Conservation (phyloP, 2,797 vertebrate genomes). For the Glossophaga mutica region DNA sequence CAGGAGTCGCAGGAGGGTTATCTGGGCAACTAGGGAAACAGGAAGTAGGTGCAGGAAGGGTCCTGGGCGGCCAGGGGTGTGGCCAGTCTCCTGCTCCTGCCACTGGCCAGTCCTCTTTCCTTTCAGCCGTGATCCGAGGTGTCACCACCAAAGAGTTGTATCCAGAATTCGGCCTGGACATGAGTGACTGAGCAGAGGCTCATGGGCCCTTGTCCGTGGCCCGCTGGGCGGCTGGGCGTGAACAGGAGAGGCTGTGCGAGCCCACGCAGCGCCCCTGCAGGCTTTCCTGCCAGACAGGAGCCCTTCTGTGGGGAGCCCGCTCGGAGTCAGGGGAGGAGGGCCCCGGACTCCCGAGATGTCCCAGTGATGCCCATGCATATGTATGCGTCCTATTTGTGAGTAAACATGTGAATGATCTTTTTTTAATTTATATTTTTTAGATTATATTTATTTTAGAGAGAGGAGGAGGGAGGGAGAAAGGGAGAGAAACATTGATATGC, state of each 20-base stretch:
- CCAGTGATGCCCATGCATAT: not conserved
- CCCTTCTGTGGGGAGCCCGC: not conserved
- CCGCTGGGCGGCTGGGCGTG: not conserved
- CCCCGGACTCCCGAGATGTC: not conserved
- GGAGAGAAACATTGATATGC: too few relatives aligned
- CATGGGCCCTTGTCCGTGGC: not conserved
- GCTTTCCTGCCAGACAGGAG: not conserved
- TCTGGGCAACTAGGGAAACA: not conserved
- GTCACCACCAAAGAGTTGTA: conserved; percentile 94
- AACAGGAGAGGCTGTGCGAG: not conserved
- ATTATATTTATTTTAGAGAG: too few relatives aligned
- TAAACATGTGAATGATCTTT: not conserved
- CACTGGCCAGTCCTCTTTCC: conserved; percentile 56
- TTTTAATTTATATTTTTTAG: too few relatives aligned
- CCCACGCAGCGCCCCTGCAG: not conserved
- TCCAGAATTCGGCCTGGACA: conserved; percentile 89
- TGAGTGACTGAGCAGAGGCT: conserved; percentile 86
- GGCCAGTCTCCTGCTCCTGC: not conserved
- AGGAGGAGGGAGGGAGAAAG: too few relatives aligned
- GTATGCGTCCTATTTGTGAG: not conserved
- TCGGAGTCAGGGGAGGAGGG: not conserved
- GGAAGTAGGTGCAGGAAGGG: not conserved
- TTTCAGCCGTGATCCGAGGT: conserved; percentile 88
- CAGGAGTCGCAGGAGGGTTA: not conserved
- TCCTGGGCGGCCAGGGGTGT: not conserved